Percentiles rank a stretch among this genome's conserved stretches.
Evolutionary conservation across 2,797 vertebrate genomes (phyloP).

Genomic region (Coregonus suidteri): DNA sequence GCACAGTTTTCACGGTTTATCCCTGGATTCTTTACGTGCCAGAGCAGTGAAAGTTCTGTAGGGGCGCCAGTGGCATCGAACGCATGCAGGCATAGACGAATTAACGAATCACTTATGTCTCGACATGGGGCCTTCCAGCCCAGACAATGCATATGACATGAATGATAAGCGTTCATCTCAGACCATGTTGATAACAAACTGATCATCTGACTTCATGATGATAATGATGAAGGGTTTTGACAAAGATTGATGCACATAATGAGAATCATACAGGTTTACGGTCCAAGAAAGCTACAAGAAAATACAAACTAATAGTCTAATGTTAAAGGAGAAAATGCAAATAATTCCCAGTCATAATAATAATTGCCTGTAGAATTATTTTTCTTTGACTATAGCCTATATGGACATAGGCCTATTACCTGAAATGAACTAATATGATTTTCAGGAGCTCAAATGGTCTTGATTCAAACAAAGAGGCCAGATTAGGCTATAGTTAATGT

Average conservation of each 20-base stretch:
- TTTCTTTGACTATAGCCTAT: background rate
- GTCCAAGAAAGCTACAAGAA: background rate
- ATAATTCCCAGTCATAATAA: background rate
- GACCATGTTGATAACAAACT: background rate
- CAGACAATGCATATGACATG: background rate
- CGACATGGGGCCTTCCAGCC: background rate
- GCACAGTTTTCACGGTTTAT: background rate
- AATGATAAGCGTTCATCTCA: too few species aligned
- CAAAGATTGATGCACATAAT: background rate
- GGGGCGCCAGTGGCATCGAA: background rate
- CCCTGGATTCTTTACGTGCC: background rate
- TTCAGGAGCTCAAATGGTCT: background rate
- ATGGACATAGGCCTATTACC: background rate
- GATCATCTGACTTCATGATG: background rate
- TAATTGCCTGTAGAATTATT: background rate
- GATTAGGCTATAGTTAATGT: background rate
- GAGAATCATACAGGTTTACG: background rate
- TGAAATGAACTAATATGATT: background rate
- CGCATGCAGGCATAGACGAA: background rate
- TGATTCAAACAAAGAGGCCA: background rate
- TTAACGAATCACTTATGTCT: background rate
- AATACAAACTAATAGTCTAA: background rate
- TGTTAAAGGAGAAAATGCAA: background rate
- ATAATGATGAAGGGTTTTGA: background rate
- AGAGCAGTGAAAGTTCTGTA: background rate